Conservation (phyloP, 2,888 invertebrate genomes). For the Cylloceria caligata region DNA sequence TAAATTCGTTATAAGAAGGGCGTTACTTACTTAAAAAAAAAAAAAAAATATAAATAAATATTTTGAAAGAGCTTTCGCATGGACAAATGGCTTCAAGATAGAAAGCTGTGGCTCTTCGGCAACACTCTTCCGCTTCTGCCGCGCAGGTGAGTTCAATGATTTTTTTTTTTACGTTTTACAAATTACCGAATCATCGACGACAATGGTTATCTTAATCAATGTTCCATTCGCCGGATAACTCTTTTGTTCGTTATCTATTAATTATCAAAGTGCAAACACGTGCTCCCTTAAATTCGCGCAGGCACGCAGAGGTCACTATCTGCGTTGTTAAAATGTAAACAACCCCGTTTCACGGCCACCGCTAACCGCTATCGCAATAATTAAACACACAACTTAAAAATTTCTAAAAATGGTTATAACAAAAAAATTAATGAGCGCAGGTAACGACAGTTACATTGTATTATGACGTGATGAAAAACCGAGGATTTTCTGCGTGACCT, state of each 20-base stretch:
- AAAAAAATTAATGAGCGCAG: background rate
- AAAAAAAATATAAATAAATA: background rate
- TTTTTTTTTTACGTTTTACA: background rate
- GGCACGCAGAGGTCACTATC: slow-evolving; percentile 33
- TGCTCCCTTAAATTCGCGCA: slow-evolving; percentile 20
- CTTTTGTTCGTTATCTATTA: background rate
- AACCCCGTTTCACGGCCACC: slow-evolving; percentile 34
- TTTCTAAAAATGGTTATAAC: background rate
- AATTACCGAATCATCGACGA: background rate
- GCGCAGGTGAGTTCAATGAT: slow-evolving; percentile 88
- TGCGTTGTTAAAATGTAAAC: slow-evolving; percentile 30
- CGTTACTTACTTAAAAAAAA: background rate
- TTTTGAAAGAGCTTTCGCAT: slow-evolving; percentile 85
- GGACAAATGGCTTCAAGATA: slow-evolving; percentile 97
- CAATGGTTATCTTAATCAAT: background rate
- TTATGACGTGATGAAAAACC: slow-evolving; percentile 14
- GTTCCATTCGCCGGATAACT: background rate
- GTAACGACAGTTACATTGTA: background rate
- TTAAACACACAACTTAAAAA: background rate
- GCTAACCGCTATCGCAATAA: background rate
- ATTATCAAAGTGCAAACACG: slow-evolving; percentile 12
- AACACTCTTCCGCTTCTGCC: slow-evolving; percentile 94
- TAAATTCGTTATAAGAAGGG: background rate
- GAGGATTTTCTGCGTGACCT: slow-evolving; percentile 55
- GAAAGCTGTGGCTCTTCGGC: slow-evolving; percentile 95